Conservation (phyloP, 2,888 invertebrate genomes). For the Deilephila porcellus region DNA sequence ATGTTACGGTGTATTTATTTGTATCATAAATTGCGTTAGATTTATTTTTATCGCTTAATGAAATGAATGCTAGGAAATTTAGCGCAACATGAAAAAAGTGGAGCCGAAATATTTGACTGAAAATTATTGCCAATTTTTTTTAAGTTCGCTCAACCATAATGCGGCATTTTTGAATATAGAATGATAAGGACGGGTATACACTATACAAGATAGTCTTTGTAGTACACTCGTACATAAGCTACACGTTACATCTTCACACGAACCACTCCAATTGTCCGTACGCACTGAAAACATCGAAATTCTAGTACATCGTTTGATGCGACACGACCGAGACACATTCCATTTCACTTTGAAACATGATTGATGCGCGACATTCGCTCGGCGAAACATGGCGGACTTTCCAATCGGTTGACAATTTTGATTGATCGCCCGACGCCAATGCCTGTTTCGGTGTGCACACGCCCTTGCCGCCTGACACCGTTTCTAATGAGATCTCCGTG, state of each 20-base stretch:
- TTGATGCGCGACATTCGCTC: constrained; percentile 73
- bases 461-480: constrained; percentile 52
- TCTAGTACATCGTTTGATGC: constrained; percentile 30
- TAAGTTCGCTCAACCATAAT: too few relatives aligned
- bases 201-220: neutral
- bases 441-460: constrained; percentile 49
- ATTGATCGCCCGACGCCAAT: constrained; percentile 64
- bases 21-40: constrained; percentile 1
- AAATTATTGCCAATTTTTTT: too few relatives aligned
- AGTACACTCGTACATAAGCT: neutral
- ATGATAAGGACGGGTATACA: too few relatives aligned
- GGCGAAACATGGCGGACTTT: constrained; percentile 70
- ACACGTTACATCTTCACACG: neutral
- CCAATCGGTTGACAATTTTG: constrained; percentile 83
- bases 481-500: constrained; percentile 25
- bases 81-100: neutral
- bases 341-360: constrained; percentile 56
- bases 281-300: constrained; percentile 14
- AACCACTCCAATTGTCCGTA: constrained; percentile 3
- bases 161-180: too few relatives aligned
- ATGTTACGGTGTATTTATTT: constrained; percentile 8
- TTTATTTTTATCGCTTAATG: neutral
- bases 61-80: neutral
- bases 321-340: constrained; percentile 28
- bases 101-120: too few relatives aligned